Evolutionary conservation across 2,113 vertebrate genomes (phyloP), one percentile per base, ranked within the genome.

Genomic region (Alosa alosa): DNA sequence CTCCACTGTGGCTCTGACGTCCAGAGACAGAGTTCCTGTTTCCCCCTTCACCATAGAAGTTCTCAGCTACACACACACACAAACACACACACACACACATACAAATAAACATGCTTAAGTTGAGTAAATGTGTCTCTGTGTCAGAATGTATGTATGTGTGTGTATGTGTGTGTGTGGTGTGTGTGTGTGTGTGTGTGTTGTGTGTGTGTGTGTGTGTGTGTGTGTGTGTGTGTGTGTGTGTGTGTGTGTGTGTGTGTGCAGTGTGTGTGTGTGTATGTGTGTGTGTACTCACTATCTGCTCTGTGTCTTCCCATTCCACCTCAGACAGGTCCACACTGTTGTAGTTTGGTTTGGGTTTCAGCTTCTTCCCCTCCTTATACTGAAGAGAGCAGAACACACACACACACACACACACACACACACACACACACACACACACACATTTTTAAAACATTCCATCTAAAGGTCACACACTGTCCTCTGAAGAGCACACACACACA

Each of bases 241-340:
- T 4, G 60, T 64, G 60, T 64, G 60, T 64, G 60, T n/a, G 64
- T 72, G 31, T 72, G 25, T 72, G 25, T 13, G 64, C 3, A 25
- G 64, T 72, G 64, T 36, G 64, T 72, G n/a, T 25, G 64, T 72
- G 64, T 72, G 64, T 72, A 25, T 72, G 64, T 36, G 57, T 81
- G 5, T 60, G 39, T 83, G 31, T 18, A 81, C 92, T 94, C 64
- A 99, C 98, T 15, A 88, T 93, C 90, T 97, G 96, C 9, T 97
- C 96, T 1, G 44, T 93, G 90, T 99, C 97, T 90, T 98, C 97
- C 98, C 97, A 98, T 89, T 99, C 98, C 86, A 98, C 97, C 90
- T 99, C 97, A 0, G 96, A 95, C 82, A 99, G 95, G 86, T 99
- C 98, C 72, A 99, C 98, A 0, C 98, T 99, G 94, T 99, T 99